Conservation (phyloP, 1,140 invertebrate species). For the Gonatopus flavifemur region DNA sequence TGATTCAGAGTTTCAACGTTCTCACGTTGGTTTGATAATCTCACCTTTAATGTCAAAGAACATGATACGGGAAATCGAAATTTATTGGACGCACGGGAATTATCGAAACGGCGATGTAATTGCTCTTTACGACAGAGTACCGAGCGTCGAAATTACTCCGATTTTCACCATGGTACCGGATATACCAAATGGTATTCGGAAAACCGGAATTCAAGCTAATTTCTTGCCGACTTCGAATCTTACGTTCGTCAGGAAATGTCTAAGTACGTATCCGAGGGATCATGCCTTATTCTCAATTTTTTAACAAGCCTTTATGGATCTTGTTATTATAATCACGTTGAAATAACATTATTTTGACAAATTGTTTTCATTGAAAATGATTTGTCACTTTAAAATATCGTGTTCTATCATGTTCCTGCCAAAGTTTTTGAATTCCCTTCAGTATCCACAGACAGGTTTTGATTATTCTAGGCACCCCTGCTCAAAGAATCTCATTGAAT, state of each 20-base stretch:
- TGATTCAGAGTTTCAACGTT: constrained; percentile 27
- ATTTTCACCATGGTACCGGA: constrained; percentile 26
- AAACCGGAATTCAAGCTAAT: constrained; percentile 29
- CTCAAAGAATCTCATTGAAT: too few relatives aligned
- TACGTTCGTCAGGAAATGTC: constrained; percentile 29
- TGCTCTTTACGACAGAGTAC: constrained; percentile 25
- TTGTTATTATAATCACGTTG: too few relatives aligned
- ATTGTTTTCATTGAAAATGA: too few relatives aligned
- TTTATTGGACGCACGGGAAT: constrained; percentile 42
- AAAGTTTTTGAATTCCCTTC: too few relatives aligned
- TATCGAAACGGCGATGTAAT: constrained; percentile 28
- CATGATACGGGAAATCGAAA: constrained; percentile 34
- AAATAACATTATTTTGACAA: too few relatives aligned
- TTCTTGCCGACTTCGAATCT: constrained; percentile 32
- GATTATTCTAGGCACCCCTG: too few relatives aligned
- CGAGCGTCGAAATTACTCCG: constrained; percentile 10
- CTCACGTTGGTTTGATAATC: constrained; percentile 31
- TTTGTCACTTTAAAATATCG: too few relatives aligned
- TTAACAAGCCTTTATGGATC: too few relatives aligned
- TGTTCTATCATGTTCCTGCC: too few relatives aligned
- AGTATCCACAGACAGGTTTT: too few relatives aligned
- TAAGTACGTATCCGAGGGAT: constrained; percentile 28
- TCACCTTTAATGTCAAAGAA: constrained; percentile 31
- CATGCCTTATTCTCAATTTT: background rate
- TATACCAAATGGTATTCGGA: constrained; percentile 23